These are phyloP conservation scores for Bombycilla garrulus DNA, from an alignment of 2,113 vertebrate species.

Conservation along the genomic window DNA sequence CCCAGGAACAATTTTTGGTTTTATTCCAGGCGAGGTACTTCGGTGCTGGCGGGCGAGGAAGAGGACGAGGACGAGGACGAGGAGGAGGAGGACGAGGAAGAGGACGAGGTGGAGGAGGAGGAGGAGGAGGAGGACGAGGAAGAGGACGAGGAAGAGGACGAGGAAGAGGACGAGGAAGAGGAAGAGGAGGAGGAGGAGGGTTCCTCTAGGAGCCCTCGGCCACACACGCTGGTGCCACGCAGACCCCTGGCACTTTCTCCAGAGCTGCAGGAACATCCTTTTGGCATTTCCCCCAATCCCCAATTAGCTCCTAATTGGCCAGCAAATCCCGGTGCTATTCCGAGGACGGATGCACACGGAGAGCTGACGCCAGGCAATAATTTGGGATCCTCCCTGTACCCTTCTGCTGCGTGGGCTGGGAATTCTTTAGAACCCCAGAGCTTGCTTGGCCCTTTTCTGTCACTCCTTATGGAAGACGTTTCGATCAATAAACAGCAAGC, in stretches of 20 bases:
- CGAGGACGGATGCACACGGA: not conserved
- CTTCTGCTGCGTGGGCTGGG: not conserved
- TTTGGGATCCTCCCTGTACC: not conserved
- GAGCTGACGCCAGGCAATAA: not conserved
- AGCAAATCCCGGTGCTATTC: not conserved
- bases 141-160: too few species aligned
- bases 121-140: too few species aligned
- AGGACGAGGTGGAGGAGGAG: too few species aligned
- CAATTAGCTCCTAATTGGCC: not conserved
- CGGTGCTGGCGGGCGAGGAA: too few species aligned
- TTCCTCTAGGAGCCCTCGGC: rapidly evolving
- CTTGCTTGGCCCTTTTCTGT: not conserved
- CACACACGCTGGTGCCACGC: rapidly evolving
- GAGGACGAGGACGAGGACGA: too few species aligned
- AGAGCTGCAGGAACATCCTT: not conserved
- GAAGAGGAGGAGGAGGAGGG: too few species aligned
- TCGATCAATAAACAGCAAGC: not conserved
- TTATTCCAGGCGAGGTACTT: too few species aligned
- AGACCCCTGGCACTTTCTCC: not conserved
- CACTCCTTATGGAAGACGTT: not conserved
- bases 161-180: too few species aligned
- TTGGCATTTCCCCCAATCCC: not conserved
- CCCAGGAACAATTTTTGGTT: not conserved
- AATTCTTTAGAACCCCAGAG: rapidly evolving
- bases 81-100: too few species aligned